Evolutionary conservation across 1,140 invertebrate species (phyloP), one percentile per base, ranked within the genome.

Genomic region (Saccostrea echinata): DNA sequence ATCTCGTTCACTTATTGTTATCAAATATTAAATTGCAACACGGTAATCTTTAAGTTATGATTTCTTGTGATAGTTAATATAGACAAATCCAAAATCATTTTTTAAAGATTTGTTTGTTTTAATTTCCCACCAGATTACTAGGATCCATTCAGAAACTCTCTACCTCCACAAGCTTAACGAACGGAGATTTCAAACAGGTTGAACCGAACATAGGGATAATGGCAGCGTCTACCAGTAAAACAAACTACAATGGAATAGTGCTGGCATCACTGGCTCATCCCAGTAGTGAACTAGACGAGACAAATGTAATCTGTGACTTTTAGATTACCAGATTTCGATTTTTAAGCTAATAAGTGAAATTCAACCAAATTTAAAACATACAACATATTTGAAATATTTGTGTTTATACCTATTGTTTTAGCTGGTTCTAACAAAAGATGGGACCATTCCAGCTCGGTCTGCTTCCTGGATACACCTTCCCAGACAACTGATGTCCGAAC

Each of bases 381-480:
- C 55, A 6, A 1, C 18, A 21, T 21, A 61, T 21, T 43, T 43
- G 43, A 43, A 4, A 43, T 6, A 43, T 9, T 0, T 43, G 6
- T 43, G 43, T 43, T 43, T 43, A 43, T 43, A 4, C n/a, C n/a
- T 68, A n/a, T 35, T 18, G 11, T 30, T 81, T 35, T 18, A 83
- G 81, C 81, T 83, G 35, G 24, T 51, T 51, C n/a, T 83, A 51
- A 43, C 8, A 30, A 83, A 83, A 24, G 52, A 52, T 21, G 81
- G 81, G n/a, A 83, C 18, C 18, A 83, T 83, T 12, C 81, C 81
- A 4, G 16, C 18, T 9, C 8, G 24, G 6, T 83, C 81, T 2
- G 21, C 81, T 8, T 83, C 81, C 43, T 83, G 81, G 81, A 83
- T 83, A 12, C 43, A 52, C 35, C 35, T 83, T 51, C 81, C 81